Base-by-base conservation (phyloP, 2,888 invertebrate genomes). In the Scelioninae gen. 1 region DNA sequence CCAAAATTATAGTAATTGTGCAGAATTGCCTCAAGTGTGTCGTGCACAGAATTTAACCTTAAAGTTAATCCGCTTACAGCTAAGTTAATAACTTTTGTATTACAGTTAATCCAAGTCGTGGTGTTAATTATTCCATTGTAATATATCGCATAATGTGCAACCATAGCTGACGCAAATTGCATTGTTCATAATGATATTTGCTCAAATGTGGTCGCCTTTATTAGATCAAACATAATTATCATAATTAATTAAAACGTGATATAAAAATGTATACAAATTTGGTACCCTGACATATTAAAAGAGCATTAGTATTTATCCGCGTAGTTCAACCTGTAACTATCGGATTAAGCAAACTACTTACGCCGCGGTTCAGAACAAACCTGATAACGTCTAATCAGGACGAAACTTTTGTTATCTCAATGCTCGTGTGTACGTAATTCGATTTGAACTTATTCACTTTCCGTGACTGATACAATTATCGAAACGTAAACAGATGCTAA, bases 361-460 rank as follows among this genome's bases (percentile, higher is more conserved):
- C 15, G 68, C 34, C 31, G 45, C 29, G 23, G 60, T 58, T 63
- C 34, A 10, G 63, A 74, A 51, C 53, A 63, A 74, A 34, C 55
- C 23, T 13, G 63, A 74, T 74, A 63, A 63, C 53, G 55, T 63
- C 63, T 74, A 63, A 74, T 55, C 63, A 13, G 31, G n/a, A 6
- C 23, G 16, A 0, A 63, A 74, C 63, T 74, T 72, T 72, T 72
- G 62, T 15, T 43, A 60, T 74, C 74, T 45, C 23, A 56, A 32
- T 10, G 15, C 23, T 43, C 45, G 34, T 43, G 40, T 49, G 31
- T 32, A 32, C 45, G 62, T 47, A 38, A 74, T 63, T 63, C 29
- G 55, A 63, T 63, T 55, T 34, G n/a, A 74, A 63, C 51, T 72
- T 40, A 74, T 62, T 71, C 71, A 16, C 51, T 9, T 53, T 31